phyloP scores from a whole-genome alignment of 2,888 invertebrate species.

The Apamea crenata region DNA sequence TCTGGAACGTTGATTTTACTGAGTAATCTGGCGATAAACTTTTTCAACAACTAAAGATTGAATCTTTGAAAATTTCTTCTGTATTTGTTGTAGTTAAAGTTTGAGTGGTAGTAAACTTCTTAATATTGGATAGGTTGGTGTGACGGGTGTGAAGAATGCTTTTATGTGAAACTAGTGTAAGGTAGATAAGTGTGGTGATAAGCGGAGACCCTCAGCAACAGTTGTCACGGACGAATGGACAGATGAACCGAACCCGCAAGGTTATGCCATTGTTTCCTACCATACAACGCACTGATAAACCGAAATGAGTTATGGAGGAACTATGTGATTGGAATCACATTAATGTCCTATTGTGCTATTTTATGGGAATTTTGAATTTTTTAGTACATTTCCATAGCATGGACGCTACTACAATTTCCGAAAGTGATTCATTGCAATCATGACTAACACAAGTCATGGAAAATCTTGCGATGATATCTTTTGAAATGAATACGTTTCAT shows the following conservation, averaged over 20 bases:
- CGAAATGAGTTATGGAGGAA: constrained; percentile 46
- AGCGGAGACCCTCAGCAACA: constrained; percentile 66
- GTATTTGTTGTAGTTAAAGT: constrained; percentile 15
- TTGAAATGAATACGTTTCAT: constrained; percentile 9
- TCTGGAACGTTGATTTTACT: constrained; percentile 18
- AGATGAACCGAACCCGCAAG: constrained; percentile 67
- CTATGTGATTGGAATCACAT: constrained; percentile 47
- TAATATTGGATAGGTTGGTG: constrained; percentile 17
- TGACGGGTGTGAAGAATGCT: constrained; percentile 23
- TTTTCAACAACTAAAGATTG: constrained; percentile 7
- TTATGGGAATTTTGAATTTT: constrained; percentile 11
- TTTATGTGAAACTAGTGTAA: constrained; percentile 54
- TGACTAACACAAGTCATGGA: neutral
- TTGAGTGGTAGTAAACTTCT: neutral
- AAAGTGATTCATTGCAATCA: constrained; percentile 12
- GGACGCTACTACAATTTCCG: neutral
- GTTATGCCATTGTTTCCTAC: constrained; percentile 66
- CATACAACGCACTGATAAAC: constrained; percentile 52
- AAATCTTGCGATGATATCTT: neutral
- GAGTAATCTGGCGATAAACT: neutral
- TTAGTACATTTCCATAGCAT: neutral
- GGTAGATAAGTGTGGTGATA: constrained; percentile 68
- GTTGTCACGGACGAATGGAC: constrained; percentile 72
- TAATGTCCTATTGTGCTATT: constrained; percentile 31
- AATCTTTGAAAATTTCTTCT: constrained; percentile 3